Conservation (phyloP, 2,888 invertebrate species). For the Euplagia quadripunctaria region DNA sequence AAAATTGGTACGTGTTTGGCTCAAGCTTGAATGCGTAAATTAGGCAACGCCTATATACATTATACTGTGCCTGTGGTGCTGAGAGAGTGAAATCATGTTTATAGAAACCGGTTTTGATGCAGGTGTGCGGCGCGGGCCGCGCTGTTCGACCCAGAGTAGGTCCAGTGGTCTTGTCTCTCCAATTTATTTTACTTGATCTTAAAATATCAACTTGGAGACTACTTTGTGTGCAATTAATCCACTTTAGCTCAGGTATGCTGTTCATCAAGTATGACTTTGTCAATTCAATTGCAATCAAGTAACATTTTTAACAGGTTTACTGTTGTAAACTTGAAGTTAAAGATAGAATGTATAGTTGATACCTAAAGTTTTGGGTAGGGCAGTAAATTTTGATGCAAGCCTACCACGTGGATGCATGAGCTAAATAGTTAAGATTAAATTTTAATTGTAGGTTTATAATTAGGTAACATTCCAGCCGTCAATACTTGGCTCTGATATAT, state of each 20-base stretch:
- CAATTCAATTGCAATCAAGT: neutral
- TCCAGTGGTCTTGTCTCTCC: slow-evolving; percentile 38
- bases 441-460: too few species aligned
- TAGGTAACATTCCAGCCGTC: too few species aligned
- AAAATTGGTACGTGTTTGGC: slow-evolving; percentile 43
- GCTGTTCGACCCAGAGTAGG: slow-evolving; percentile 42
- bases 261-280: slow-evolving; percentile 15
- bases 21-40: slow-evolving; percentile 59
- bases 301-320: neutral
- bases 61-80: slow-evolving; percentile 59
- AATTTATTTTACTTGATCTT: slow-evolving; percentile 44
- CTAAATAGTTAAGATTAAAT: too few species aligned
- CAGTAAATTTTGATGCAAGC: too few species aligned
- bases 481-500: neutral
- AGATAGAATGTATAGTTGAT: too few species aligned
- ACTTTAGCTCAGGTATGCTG: slow-evolving; percentile 30
- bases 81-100: slow-evolving; percentile 84
- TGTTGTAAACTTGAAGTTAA: too few species aligned
- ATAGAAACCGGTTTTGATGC: slow-evolving; percentile 79
- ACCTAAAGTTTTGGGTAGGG: too few species aligned
- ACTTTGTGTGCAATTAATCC: slow-evolving; percentile 37
- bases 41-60: slow-evolving; percentile 65
- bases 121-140: slow-evolving; percentile 69
- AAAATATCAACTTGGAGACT: slow-evolving; percentile 36
- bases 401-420: too few species aligned